Evolutionary conservation across 2,797 vertebrate species (phyloP).

Genomic region (Natrix natrix): DNA sequence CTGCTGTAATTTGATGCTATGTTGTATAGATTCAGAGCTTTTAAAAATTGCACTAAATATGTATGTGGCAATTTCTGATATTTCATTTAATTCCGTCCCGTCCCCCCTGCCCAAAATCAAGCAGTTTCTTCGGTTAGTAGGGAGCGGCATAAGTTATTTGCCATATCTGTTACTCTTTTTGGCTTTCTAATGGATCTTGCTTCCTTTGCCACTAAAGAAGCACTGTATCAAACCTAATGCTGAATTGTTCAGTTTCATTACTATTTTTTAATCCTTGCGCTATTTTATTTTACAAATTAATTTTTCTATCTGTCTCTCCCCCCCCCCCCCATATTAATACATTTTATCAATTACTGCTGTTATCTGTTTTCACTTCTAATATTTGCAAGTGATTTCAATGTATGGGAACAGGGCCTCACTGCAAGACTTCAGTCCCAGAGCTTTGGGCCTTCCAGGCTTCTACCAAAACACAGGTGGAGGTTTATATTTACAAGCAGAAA

Average conservation of each 20-base stretch:
- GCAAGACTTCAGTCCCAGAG: neutral
- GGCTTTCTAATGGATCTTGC: neutral
- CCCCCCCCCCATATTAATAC: neutral
- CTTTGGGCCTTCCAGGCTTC: neutral
- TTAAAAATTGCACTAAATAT: conserved; percentile 32
- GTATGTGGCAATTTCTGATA: neutral
- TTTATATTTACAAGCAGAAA: neutral
- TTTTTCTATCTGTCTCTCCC: neutral
- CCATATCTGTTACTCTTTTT: neutral
- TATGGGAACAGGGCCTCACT: neutral
- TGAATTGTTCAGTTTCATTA: neutral
- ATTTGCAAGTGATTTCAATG: neutral
- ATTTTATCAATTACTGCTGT: neutral
- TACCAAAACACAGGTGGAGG: neutral
- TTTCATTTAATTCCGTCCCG: neutral
- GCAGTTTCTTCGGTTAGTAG: conserved; percentile 1
- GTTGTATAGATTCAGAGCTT: neutral
- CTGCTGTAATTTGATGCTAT: neutral
- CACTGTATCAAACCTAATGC: neutral
- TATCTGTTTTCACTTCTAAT: neutral
- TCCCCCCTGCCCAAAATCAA: neutral
- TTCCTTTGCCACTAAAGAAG: neutral
- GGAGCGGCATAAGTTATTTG: neutral
- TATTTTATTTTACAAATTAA: neutral
- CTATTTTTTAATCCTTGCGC: neutral